Conservation (phyloP, 1,140 invertebrate species). For the Heliconius hermathena region DNA sequence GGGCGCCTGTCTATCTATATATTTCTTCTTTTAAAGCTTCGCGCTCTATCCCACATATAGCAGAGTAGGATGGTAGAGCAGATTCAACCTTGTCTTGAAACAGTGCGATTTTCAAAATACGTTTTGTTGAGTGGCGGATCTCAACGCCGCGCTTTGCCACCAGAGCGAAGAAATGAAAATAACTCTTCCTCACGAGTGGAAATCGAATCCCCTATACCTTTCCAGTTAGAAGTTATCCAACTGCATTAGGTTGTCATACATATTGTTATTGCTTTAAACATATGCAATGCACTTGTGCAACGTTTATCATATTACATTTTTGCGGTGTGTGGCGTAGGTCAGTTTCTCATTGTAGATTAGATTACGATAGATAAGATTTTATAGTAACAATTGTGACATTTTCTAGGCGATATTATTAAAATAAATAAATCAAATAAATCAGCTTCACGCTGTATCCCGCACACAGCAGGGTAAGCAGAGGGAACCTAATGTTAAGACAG, state of each 20-base stretch:
- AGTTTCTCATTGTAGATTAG: conserved; percentile 67
- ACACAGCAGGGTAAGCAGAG: no score
- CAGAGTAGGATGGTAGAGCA: no score
- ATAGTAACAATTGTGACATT: conserved; percentile 23
- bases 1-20: neutral
- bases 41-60: neutral
- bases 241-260: neutral
- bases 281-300: conserved; percentile 53
- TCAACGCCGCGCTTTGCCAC: no score
- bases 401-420: neutral
- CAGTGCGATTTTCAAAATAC: neutral
- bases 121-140: neutral
- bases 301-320: conserved; percentile 58
- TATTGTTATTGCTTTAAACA: neutral
- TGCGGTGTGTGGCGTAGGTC: conserved; percentile 67
- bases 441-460: no score
- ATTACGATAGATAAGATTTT: conserved; percentile 61
- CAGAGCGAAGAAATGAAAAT: no score
- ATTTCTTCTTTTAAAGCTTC: neutral
- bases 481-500: no score
- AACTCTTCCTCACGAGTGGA: no score
- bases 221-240: no score
- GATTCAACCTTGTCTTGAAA: neutral
- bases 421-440: no score
- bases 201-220: neutral